These are phyloP conservation scores for Zaprionus nigranus DNA, from an alignment of 1,140 invertebrate species.

Conservation along the genomic window DNA sequence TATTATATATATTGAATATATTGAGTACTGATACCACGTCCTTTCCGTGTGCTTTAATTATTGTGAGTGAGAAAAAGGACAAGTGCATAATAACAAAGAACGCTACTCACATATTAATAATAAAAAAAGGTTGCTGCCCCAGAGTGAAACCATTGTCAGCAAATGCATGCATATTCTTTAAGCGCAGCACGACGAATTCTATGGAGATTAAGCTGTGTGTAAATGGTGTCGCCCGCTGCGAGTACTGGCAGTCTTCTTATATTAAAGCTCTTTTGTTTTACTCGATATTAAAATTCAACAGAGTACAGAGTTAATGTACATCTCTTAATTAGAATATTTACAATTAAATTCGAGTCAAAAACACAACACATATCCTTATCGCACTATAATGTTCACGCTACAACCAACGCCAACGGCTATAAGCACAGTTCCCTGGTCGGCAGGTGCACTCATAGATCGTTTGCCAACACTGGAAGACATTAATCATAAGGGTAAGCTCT, in stretches of 20 bases:
- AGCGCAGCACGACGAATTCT: not conserved
- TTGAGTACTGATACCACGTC: too few relatives aligned
- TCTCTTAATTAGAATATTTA: not conserved
- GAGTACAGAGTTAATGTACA: not conserved
- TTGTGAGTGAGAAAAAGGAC: slow-evolving; percentile 50
- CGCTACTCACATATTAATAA: slow-evolving; percentile 43
- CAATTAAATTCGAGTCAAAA: not conserved
- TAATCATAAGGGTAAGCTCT: slow-evolving; percentile 76
- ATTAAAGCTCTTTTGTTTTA: not conserved
- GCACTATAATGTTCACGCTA: slow-evolving; percentile 73
- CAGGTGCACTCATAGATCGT: slow-evolving; percentile 77
- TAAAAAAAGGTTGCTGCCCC: slow-evolving; percentile 10
- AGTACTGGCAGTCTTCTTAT: not conserved
- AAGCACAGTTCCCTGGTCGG: slow-evolving; percentile 74
- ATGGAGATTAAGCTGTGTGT: slow-evolving; percentile 32
- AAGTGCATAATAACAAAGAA: slow-evolving; percentile 63
- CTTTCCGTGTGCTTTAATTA: slow-evolving; percentile 9
- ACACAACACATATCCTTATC: slow-evolving; percentile 13
- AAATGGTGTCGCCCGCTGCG: slow-evolving; percentile 28
- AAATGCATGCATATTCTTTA: slow-evolving; percentile 54
- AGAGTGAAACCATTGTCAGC: slow-evolving; percentile 1
- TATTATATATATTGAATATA: too few relatives aligned
- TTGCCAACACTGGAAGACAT: slow-evolving; percentile 78
- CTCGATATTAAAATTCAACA: not conserved
- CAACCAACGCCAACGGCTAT: slow-evolving; percentile 73